Evolutionary conservation across 2,888 invertebrate species (phyloP).

Genomic region (Rotaria macrura): DNA sequence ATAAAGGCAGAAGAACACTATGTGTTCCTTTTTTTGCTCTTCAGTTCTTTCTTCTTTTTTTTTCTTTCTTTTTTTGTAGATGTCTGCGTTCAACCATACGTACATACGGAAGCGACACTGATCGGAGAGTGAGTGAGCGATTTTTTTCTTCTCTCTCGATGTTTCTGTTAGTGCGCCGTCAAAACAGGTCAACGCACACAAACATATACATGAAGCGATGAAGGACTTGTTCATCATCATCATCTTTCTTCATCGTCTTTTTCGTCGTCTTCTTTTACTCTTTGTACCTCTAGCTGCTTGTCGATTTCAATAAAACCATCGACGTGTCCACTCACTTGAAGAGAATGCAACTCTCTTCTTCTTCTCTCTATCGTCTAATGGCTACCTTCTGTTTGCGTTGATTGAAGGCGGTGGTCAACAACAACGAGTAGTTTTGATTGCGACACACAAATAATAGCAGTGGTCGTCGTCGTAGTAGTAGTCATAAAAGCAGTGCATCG

Average conservation of each 20-base stretch:
- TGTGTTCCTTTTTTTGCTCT: conserved; percentile 1
- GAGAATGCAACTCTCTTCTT: neutral
- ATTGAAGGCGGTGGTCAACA: conserved; percentile 15
- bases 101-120: neutral
- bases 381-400: neutral
- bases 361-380: neutral
- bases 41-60: neutral
- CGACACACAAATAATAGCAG: neutral
- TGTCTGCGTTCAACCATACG: conserved; percentile 8
- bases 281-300: neutral
- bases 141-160: neutral
- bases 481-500: neutral
- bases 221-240: neutral
- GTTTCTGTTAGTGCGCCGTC: neutral
- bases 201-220: neutral
- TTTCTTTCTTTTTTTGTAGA: neutral
- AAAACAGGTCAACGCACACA: neutral
- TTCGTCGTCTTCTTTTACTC: neutral
- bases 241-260: neutral
- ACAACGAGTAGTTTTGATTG: neutral
- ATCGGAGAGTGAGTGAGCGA: neutral
- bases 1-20: neutral
- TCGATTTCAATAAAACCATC: conserved; percentile 15
- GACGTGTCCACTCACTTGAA: neutral
- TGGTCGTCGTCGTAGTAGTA: neutral